Evolutionary conservation across 2,888 invertebrate genomes (phyloP).

Genomic region (Agrilus cyanescens): DNA sequence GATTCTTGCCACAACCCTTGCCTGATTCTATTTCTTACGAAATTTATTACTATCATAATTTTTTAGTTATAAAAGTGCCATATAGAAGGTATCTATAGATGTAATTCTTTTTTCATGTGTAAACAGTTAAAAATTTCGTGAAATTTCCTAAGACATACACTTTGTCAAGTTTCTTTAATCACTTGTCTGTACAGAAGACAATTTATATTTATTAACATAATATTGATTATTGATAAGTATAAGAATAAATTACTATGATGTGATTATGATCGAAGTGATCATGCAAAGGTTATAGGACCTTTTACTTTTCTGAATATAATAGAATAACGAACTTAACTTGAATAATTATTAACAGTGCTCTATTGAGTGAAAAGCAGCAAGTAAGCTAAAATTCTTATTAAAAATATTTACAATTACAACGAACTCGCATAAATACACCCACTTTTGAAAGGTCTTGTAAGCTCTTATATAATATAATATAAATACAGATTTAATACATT

Average conservation of each 20-base stretch:
- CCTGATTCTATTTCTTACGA: slow-evolving; percentile 5
- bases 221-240: slow-evolving; percentile 36
- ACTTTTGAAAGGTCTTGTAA: no score
- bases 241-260: slow-evolving; percentile 47
- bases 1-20: slow-evolving; percentile 26
- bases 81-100: slow-evolving; percentile 11
- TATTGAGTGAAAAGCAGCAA: no score
- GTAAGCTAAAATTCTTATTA: no score
- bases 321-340: slow-evolving; percentile 28
- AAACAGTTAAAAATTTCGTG: slow-evolving; percentile 9
- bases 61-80: slow-evolving; percentile 17
- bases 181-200: slow-evolving; percentile 18
- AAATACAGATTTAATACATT: no score
- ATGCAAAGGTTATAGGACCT: slow-evolving; percentile 37
- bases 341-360: no score
- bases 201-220: slow-evolving; percentile 34
- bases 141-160: slow-evolving; percentile 30
- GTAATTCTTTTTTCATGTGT: slow-evolving; percentile 14
- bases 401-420: no score
- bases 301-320: slow-evolving; percentile 55
- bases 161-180: slow-evolving; percentile 36
- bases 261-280: slow-evolving; percentile 59
- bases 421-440: no score
- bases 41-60: slow-evolving; percentile 4
- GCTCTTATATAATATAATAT: no score